Conservation (phyloP, 2,113 vertebrate genomes). For the Todiramphus saurophagus region DNA sequence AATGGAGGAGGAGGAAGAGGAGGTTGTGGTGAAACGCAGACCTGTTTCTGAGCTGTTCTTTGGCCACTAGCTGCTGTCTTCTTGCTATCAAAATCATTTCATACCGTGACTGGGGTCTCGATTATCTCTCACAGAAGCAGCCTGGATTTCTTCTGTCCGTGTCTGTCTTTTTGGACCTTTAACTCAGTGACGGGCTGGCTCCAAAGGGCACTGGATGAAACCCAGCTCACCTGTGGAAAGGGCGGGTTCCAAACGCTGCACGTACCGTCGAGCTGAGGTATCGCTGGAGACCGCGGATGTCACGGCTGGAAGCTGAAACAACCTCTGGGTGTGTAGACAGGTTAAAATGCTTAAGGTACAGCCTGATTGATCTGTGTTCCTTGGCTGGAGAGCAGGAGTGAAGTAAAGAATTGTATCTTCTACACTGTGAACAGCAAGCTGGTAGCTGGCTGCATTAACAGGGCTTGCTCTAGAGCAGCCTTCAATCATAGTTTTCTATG, state of each 20-base stretch:
- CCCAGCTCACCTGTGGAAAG: neutral
- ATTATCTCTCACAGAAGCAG: neutral
- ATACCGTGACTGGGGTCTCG: neutral
- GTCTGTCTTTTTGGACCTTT: neutral
- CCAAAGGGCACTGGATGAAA: neutral
- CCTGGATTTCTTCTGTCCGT: neutral
- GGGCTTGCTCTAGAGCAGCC: neutral
- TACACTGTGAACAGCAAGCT: slow-evolving; percentile 36
- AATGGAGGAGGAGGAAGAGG: slow-evolving; percentile 61
- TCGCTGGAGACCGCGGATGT: neutral
- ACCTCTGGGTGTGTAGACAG: neutral
- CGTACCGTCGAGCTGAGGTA: rapidly evolving
- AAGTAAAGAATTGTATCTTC: neutral
- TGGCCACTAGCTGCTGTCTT: slow-evolving; percentile 19
- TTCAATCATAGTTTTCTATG: slow-evolving; percentile 42
- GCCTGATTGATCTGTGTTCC: neutral
- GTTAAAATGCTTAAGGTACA: neutral
- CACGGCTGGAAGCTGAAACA: neutral
- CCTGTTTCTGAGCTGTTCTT: slow-evolving; percentile 69
- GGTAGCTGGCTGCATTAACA: neutral
- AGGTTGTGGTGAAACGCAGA: slow-evolving; percentile 40
- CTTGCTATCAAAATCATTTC: neutral
- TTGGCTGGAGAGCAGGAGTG: neutral
- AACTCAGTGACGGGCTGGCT: neutral
- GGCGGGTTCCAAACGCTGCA: rapidly evolving